Conservation (phyloP, 2,113 vertebrate species). For the Ramphastos sulfuratus region DNA sequence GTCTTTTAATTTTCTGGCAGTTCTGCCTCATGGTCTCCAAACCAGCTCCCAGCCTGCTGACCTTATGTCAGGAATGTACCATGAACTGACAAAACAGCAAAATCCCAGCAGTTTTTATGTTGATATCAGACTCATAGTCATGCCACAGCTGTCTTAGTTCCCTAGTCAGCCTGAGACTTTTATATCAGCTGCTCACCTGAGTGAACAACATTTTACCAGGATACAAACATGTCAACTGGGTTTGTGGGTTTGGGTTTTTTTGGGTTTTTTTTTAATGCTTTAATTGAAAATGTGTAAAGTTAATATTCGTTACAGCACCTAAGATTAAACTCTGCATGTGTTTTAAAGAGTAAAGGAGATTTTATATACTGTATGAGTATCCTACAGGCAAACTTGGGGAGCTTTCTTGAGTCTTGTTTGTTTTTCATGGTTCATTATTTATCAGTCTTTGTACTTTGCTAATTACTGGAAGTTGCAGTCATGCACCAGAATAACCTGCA, state of each 20-base stretch:
- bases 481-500: background rate
- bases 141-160: background rate
- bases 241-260: background rate
- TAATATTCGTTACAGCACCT: background rate
- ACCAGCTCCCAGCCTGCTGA: background rate
- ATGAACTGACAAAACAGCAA: conserved; percentile 25
- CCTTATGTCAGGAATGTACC: background rate
- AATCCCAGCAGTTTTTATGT: conserved; percentile 35
- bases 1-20: background rate
- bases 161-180: background rate
- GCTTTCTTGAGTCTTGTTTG: background rate
- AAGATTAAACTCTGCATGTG: background rate
- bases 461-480: background rate
- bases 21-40: background rate
- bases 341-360: background rate
- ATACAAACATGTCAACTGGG: background rate
- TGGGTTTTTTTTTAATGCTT: background rate
- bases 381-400: background rate
- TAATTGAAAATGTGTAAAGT: background rate
- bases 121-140: background rate
- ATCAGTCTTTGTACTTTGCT: background rate
- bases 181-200: background rate
- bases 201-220: background rate
- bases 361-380: background rate
- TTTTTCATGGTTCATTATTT: background rate